phyloP scores from a whole-genome alignment of 30 jellyfish, hydroid and myxozoan species.

The Hydractinia symbiolongicarpus region DNA sequence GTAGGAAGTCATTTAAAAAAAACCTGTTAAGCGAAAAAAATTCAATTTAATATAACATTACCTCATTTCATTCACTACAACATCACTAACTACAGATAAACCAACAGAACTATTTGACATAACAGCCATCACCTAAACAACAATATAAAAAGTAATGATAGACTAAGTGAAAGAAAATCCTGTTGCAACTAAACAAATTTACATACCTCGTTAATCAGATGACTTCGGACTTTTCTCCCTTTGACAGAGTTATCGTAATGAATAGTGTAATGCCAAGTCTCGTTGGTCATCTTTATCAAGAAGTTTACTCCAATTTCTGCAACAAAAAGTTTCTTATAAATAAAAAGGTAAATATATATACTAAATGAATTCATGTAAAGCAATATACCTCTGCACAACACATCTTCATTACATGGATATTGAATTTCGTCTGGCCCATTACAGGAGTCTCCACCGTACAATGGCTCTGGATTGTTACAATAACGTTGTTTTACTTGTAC shows the following conservation, averaged over 20 bases:
- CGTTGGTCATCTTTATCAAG: conserved; percentile 4
- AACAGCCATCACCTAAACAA: too few species aligned
- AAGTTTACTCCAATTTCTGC: background rate
- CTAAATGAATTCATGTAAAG: background rate
- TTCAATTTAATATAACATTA: background rate
- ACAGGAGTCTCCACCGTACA: background rate
- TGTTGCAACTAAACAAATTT: background rate
- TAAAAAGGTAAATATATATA: background rate
- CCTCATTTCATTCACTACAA: background rate
- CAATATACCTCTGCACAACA: conserved; percentile 39
- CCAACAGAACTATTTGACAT: background rate
- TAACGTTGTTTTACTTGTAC: background rate
- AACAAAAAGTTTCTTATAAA: background rate
- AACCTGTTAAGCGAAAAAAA: too few species aligned
- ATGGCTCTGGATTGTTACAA: background rate
- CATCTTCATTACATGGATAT: conserved; percentile 38
- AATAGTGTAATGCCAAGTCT: conserved; percentile 3
- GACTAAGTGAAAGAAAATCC: too few species aligned
- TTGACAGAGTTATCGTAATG: background rate
- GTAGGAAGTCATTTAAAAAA: too few species aligned
- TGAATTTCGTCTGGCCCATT: background rate
- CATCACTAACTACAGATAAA: background rate
- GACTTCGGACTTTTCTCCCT: too few species aligned
- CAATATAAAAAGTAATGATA: too few species aligned
- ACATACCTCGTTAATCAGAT: background rate